These are phyloP conservation scores for Zalophus californianus DNA, from an alignment of 2,797 vertebrate species.

Conservation along the genomic window DNA sequence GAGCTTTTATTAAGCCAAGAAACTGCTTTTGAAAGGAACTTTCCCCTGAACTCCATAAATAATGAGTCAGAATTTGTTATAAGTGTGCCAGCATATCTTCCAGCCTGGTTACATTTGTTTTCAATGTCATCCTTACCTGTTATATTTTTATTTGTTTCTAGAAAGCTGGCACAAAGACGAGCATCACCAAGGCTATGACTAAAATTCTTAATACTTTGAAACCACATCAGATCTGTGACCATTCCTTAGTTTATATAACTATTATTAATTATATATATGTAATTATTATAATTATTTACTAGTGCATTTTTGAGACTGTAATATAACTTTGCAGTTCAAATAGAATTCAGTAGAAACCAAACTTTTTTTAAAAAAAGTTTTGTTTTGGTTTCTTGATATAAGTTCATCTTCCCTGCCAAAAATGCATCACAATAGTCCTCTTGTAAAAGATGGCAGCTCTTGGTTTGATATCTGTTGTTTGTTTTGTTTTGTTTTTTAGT, in stretches of 20 bases:
- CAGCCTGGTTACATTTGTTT: not conserved
- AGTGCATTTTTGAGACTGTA: not conserved
- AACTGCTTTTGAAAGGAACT: not conserved
- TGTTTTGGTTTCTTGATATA: not conserved
- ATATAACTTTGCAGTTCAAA: not conserved
- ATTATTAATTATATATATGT: not conserved
- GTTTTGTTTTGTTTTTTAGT: not conserved
- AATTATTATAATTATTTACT: not conserved
- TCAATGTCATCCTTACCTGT: not conserved
- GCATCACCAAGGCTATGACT: not conserved
- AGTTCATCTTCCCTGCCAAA: not conserved
- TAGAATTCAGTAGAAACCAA: not conserved
- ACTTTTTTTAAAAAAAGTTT: not conserved
- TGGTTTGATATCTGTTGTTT: not conserved
- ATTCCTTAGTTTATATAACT: not conserved
- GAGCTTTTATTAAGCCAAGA: conserved; percentile 42
- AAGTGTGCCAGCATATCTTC: not conserved
- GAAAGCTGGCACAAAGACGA: not conserved
- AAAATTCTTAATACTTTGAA: not conserved
- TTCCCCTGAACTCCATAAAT: not conserved
- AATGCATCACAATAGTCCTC: not conserved
- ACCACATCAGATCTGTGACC: not conserved
- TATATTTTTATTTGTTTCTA: not conserved
- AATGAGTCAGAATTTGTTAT: not conserved
- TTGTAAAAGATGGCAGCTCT: not conserved